phyloP scores from a whole-genome alignment of 2,888 invertebrate species.

The Drosophila stalkeri region DNA sequence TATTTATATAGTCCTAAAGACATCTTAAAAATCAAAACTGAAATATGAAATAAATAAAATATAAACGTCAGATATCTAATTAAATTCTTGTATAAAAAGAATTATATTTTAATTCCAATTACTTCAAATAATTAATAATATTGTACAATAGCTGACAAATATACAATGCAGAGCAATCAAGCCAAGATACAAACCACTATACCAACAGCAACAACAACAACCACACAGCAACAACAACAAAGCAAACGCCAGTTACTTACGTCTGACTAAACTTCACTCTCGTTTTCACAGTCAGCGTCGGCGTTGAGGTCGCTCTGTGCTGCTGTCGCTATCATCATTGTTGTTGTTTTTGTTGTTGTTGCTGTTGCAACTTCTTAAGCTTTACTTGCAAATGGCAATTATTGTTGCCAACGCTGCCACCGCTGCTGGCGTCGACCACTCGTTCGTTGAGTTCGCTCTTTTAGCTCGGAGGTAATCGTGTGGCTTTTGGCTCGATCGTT shows the following conservation, averaged over 20 bases:
- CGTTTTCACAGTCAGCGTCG: slow-evolving; percentile 57
- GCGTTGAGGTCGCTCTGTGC: slow-evolving; percentile 31
- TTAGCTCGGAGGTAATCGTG: slow-evolving; percentile 42
- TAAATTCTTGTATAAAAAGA: neutral
- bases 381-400: slow-evolving; percentile 40
- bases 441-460: slow-evolving; percentile 51
- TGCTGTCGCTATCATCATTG: neutral
- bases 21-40: no score
- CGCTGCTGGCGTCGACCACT: slow-evolving; percentile 48
- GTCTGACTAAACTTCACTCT: slow-evolving; percentile 76
- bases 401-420: slow-evolving; percentile 32
- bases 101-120: neutral
- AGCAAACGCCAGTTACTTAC: slow-evolving; percentile 13
- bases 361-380: slow-evolving; percentile 66
- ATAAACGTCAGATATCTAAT: no score
- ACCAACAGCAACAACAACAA: neutral
- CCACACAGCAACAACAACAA: slow-evolving; percentile 38
- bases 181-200: slow-evolving; percentile 57
- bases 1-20: no score
- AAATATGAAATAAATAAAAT: neutral
- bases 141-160: neutral
- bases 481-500: slow-evolving; percentile 52
- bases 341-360: slow-evolving; percentile 12
- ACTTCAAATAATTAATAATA: neutral
- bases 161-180: slow-evolving; percentile 27